Evolutionary conservation across 1,140 invertebrate species (phyloP).

Genomic region (Magallana angulata): DNA sequence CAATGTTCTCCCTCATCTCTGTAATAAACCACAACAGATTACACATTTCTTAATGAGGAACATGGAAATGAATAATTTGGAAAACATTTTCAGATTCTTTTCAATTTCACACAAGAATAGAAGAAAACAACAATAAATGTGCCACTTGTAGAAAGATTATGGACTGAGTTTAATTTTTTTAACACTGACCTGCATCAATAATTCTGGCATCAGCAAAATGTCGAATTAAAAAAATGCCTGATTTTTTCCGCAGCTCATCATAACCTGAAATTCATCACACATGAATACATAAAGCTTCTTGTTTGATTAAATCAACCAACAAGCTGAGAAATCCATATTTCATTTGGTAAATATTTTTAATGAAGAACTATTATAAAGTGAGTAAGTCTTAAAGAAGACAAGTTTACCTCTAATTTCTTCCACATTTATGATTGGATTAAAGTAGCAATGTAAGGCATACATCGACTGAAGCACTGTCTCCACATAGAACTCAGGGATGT

Average conservation of each 20-base stretch:
- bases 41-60: too few relatives aligned
- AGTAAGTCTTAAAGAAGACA: not conserved
- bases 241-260: constrained; percentile 82
- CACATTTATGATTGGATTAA: constrained; percentile 84
- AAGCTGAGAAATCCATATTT: not conserved
- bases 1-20: constrained; percentile 87
- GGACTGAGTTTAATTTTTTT: not conserved
- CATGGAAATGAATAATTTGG: too few relatives aligned
- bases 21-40: constrained; percentile 65
- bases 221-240: constrained; percentile 86
- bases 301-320: not conserved
- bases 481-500: constrained; percentile 90
- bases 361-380: too few relatives aligned
- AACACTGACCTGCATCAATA: constrained; percentile 82
- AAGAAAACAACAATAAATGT: too few relatives aligned
- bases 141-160: not conserved
- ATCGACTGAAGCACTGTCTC: constrained; percentile 86
- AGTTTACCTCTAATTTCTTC: constrained; percentile 81
- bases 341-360: not conserved
- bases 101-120: too few relatives aligned
- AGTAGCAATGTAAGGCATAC: constrained; percentile 82
- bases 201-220: constrained; percentile 89
- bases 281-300: not conserved
- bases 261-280: constrained; percentile 75
- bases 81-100: too few relatives aligned